Evolutionary conservation across 2,888 invertebrate species (phyloP).

Genomic region (Sepiola atlantica): DNA sequence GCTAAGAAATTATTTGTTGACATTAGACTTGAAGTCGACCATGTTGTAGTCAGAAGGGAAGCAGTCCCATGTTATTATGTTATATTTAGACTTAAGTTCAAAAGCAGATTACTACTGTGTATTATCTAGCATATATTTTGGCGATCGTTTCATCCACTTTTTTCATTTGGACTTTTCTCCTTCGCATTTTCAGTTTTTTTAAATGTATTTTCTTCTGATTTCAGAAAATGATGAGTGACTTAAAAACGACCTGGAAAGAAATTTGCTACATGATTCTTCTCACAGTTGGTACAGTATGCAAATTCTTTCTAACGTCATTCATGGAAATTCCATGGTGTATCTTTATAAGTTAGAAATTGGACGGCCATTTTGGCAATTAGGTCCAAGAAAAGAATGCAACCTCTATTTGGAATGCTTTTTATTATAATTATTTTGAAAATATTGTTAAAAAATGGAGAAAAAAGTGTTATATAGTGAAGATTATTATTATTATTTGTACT

Average conservation of each 20-base stretch:
- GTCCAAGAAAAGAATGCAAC: no score
- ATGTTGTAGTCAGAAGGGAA: no score
- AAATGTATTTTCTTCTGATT: slow-evolving; percentile 53
- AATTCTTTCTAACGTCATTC: background rate
- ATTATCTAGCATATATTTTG: background rate
- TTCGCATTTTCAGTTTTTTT: background rate
- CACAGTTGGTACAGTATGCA: slow-evolving; percentile 78
- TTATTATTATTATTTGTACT: no score
- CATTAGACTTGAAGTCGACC: no score
- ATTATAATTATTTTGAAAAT: no score
- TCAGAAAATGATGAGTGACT: slow-evolving; percentile 80
- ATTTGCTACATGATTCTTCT: slow-evolving; percentile 79
- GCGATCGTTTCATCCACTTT: background rate
- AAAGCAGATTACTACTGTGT: background rate
- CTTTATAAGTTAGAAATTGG: background rate
- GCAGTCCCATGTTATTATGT: no score
- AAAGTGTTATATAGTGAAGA: no score
- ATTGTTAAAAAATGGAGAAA: no score
- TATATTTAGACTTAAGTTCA: no score
- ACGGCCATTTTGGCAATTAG: no score
- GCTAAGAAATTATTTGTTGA: no score
- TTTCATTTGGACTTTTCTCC: background rate
- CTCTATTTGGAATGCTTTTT: no score
- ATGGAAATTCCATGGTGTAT: background rate
- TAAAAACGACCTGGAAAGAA: slow-evolving; percentile 79